Evolutionary conservation across 2,888 invertebrate species (phyloP).

Genomic region (Melangyna quadrimaculata): DNA sequence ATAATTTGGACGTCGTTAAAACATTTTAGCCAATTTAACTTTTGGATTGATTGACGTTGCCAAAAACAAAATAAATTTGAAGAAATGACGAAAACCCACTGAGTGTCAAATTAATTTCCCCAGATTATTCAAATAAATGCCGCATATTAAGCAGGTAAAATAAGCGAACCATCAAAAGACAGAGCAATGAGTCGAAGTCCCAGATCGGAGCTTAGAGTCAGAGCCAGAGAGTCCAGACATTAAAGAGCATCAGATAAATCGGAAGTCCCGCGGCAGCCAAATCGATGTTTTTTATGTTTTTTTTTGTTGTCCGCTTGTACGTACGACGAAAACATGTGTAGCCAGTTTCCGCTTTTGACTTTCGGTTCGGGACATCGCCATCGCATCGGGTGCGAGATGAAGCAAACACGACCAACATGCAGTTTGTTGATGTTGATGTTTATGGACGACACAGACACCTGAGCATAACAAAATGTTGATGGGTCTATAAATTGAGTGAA

Average conservation of each 20-base stretch:
- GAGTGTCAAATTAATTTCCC: constrained; percentile 61
- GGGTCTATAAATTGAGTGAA: constrained; percentile 14
- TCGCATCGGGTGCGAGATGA: too few species aligned
- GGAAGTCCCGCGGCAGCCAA: constrained; percentile 51
- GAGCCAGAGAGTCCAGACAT: constrained; percentile 23
- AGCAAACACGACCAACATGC: constrained; percentile 23
- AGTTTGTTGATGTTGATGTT: constrained; percentile 63
- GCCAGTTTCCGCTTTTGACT: constrained; percentile 56
- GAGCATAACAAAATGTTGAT: constrained; percentile 37
- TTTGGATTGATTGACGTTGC: neutral
- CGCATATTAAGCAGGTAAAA: constrained; percentile 30
- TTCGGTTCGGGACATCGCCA: constrained; percentile 18
- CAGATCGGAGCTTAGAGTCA: neutral
- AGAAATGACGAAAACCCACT: constrained; percentile 5
- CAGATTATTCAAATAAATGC: constrained; percentile 51
- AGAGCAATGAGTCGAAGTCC: too few species aligned
- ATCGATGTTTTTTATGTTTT: constrained; percentile 34
- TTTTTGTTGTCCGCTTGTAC: constrained; percentile 41
- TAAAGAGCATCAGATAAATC: constrained; percentile 61
- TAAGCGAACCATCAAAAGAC: neutral
- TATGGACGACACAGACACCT: constrained; percentile 45
- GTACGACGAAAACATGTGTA: constrained; percentile 51
- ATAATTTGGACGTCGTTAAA: neutral
- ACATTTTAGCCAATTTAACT: neutral
- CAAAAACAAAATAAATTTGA: neutral